Percentiles rank a stretch among this genome's conserved stretches.
Evolutionary conservation across 2,797 vertebrate species (phyloP).

Genomic region (Gallirallus australis): DNA sequence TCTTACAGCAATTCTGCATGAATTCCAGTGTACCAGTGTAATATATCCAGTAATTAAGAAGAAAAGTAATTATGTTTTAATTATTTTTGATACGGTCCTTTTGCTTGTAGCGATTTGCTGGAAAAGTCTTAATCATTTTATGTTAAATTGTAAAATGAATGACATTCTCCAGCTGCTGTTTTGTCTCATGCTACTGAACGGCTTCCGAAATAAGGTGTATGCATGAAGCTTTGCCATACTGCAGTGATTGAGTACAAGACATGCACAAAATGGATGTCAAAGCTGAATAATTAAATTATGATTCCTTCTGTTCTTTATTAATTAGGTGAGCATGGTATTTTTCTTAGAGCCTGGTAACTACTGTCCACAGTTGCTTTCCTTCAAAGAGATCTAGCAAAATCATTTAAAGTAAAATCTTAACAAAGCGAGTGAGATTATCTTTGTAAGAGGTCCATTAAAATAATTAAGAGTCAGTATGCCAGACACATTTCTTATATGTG

Average conservation of each 20-base stretch:
- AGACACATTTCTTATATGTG: background rate
- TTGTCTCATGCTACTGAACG: background rate
- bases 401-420: background rate
- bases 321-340: background rate
- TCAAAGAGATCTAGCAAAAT: background rate
- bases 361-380: background rate
- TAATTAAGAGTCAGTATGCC: background rate
- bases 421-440: background rate
- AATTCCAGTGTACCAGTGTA: background rate
- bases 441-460: background rate
- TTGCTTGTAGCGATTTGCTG: background rate
- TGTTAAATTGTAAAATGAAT: background rate
- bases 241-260: background rate
- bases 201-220: background rate
- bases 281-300: constrained; percentile 9
- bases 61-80: background rate
- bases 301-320: constrained; percentile 6
- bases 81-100: background rate
- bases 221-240: background rate
- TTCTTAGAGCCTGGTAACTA: background rate
- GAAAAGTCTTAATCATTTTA: background rate
- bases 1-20: background rate
- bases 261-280: background rate
- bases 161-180: background rate
- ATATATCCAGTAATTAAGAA: background rate